phyloP scores from a whole-genome alignment of 2,888 invertebrate species.

The Volucella bombylans region DNA sequence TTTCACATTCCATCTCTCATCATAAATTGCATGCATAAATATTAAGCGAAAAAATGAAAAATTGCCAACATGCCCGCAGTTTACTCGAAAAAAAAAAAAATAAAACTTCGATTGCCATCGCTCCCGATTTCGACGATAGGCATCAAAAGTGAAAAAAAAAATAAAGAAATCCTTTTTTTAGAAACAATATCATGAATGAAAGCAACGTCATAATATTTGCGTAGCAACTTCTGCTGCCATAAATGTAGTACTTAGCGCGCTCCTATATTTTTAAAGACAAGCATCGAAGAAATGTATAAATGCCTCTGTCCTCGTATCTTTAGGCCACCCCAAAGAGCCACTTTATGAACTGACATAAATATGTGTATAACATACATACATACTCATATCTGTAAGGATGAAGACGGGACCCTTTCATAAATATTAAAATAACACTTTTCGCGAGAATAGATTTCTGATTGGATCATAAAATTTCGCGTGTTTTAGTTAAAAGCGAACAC shows the following conservation, averaged over 20 bases:
- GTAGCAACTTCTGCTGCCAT: neutral
- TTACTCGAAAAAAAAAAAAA: neutral
- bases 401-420: slow-evolving; percentile 51
- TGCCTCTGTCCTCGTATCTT: slow-evolving; percentile 18
- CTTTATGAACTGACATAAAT: slow-evolving; percentile 59
- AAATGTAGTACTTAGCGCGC: slow-evolving; percentile 5
- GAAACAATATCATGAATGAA: neutral
- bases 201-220: slow-evolving; percentile 11
- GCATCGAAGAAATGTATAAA: slow-evolving; percentile 3
- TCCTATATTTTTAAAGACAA: neutral
- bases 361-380: slow-evolving; percentile 8
- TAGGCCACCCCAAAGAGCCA: slow-evolving; percentile 49
- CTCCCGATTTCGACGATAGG: slow-evolving; percentile 30
- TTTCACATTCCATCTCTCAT: too few relatives aligned
- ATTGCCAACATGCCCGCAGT: slow-evolving; percentile 3
- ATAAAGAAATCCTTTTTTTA: neutral
- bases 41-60: too few relatives aligned
- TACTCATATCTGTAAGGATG: slow-evolving; percentile 49
- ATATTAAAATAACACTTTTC: slow-evolving; percentile 70
- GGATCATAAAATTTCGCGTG: slow-evolving; percentile 62
- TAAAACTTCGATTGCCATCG: slow-evolving; percentile 28
- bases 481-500: slow-evolving; percentile 33
- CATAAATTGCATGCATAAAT: too few relatives aligned
- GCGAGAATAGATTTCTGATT: slow-evolving; percentile 71
- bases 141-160: neutral